Conservation (phyloP, 1,140 invertebrate species). For the Akabosia matsudoensis region DNA sequence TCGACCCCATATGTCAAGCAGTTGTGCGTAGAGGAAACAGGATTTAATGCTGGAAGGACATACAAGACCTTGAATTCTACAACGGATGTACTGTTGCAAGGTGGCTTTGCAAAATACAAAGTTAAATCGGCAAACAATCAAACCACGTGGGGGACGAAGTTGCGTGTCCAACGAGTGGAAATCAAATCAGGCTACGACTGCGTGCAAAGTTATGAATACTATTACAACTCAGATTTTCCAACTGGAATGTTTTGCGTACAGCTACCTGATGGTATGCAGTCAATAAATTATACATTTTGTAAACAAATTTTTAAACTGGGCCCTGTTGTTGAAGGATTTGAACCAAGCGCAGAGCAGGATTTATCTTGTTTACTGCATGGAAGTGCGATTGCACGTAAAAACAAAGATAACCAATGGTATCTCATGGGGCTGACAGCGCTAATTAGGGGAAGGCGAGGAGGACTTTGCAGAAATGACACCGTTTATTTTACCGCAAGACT, state of each 20-base stretch:
- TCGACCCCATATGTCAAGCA: slow-evolving; percentile 29
- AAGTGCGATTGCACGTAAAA: slow-evolving; percentile 23
- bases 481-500: slow-evolving; percentile 34
- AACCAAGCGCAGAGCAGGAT: slow-evolving; percentile 1
- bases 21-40: slow-evolving; percentile 26
- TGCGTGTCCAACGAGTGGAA: slow-evolving; percentile 26
- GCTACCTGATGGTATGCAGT: slow-evolving; percentile 17
- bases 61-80: background rate
- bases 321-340: background rate
- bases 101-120: slow-evolving; percentile 32
- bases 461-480: slow-evolving; percentile 29
- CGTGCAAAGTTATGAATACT: slow-evolving; percentile 34
- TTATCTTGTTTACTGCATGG: slow-evolving; percentile 35
- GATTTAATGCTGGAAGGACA: background rate
- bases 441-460: slow-evolving; percentile 33
- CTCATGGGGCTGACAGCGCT: slow-evolving; percentile 21
- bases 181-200: slow-evolving; percentile 31
- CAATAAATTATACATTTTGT: background rate
- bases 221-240: slow-evolving; percentile 33
- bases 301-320: background rate
- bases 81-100: background rate
- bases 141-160: background rate
- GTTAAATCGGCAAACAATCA: background rate
- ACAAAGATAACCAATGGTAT: slow-evolving; percentile 28
- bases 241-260: slow-evolving; percentile 33